Conservation (phyloP, 2,888 invertebrate genomes). For the Laothoe populi region DNA sequence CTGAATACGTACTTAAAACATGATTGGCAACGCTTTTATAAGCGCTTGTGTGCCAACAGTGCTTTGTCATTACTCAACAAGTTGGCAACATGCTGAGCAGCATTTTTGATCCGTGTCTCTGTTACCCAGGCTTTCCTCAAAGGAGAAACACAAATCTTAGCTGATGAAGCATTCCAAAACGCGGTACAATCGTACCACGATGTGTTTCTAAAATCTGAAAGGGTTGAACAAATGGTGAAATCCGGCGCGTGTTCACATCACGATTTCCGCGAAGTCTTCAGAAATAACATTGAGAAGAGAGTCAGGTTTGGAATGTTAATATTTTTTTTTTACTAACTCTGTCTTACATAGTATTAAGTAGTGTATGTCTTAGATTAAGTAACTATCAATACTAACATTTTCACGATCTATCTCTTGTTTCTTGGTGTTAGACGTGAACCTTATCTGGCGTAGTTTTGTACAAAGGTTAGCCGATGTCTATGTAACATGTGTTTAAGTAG, state of each 20-base stretch:
- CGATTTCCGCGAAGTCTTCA: constrained; percentile 97
- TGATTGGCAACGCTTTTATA: no score
- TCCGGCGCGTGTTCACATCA: constrained; percentile 99
- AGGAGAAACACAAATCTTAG: constrained; percentile 99
- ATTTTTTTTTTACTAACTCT: constrained; percentile 28
- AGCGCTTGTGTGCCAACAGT: no score
- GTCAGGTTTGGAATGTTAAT: constrained; percentile 87
- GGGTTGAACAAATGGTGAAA: constrained; percentile 98
- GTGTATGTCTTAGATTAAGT: constrained; percentile 26
- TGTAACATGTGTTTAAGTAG: constrained; percentile 10
- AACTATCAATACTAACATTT: constrained; percentile 19
- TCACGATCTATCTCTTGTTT: constrained; percentile 24
- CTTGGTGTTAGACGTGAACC: constrained; percentile 20
- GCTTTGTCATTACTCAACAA: no score
- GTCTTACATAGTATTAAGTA: constrained; percentile 28
- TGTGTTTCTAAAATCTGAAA: constrained; percentile 98
- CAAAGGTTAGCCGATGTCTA: constrained; percentile 7
- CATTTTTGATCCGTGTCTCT: background rate
- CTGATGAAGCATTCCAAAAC: constrained; percentile 99
- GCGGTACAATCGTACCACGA: constrained; percentile 98
- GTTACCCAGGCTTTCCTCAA: constrained; percentile 92
- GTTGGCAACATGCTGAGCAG: no score
- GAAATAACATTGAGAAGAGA: constrained; percentile 99
- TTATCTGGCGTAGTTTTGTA: constrained; percentile 22
- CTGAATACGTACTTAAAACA: no score